A percentile compares a stretch with the other conserved stretches of the same genome.
Conservation (phyloP, 2,888 invertebrate genomes). For the Eupithecia tripunctaria region DNA sequence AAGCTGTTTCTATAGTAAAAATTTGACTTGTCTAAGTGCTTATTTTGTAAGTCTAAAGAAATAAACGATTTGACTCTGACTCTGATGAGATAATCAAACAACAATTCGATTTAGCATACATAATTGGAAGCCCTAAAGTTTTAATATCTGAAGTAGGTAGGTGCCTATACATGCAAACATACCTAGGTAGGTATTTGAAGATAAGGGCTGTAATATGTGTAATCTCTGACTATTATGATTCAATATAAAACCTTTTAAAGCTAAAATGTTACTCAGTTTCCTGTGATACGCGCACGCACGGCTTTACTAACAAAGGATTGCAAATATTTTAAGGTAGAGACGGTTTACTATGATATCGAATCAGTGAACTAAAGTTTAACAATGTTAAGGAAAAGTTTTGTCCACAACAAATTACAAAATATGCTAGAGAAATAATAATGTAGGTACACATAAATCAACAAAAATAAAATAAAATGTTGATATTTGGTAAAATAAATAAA, state of each 20-base stretch:
- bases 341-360: not conserved
- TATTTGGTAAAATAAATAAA: not conserved
- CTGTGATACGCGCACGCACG: not conserved
- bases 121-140: not conserved
- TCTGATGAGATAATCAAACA: not conserved
- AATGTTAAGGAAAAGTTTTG: not conserved
- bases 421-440: not conserved
- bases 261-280: not conserved
- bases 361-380: not conserved
- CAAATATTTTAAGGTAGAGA: not conserved
- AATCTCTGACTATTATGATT: slow-evolving; percentile 4
- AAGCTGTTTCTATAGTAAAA: too few relatives aligned
- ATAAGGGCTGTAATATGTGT: slow-evolving; percentile 12
- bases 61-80: too few relatives aligned
- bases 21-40: too few relatives aligned
- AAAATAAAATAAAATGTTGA: not conserved
- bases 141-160: slow-evolving; percentile 10
- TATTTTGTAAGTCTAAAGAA: too few relatives aligned
- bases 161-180: not conserved
- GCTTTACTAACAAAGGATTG: not conserved
- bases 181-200: not conserved
- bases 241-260: slow-evolving; percentile 6
- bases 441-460: not conserved
- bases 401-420: not conserved
- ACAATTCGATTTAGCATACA: not conserved